Conservation (phyloP, 2,797 vertebrate species). For the Tadarida brasiliensis region DNA sequence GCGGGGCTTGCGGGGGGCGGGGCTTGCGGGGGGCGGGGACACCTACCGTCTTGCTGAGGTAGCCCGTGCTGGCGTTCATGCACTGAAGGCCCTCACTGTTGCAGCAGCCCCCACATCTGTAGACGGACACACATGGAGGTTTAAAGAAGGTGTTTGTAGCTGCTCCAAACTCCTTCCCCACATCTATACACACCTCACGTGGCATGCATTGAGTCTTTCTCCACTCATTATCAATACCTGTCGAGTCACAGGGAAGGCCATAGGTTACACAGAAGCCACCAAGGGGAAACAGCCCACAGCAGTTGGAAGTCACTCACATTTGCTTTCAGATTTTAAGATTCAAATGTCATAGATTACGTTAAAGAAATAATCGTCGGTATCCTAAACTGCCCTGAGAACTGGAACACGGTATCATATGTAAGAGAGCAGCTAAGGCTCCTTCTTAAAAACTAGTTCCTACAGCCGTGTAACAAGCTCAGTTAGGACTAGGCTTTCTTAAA, state of each 20-base stretch:
- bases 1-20: neutral
- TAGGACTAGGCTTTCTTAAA: neutral
- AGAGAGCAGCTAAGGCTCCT: neutral
- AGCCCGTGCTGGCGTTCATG: constrained; percentile 96
- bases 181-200: constrained; percentile 98
- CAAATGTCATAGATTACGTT: neutral
- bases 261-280: constrained; percentile 82
- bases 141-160: constrained; percentile 99
- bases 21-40: neutral
- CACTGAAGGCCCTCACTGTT: constrained; percentile 98
- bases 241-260: constrained; percentile 88
- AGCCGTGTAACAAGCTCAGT: neutral
- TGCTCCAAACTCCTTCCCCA: constrained; percentile 98
- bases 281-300: constrained; percentile 43
- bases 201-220: constrained; percentile 98
- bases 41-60: constrained; percentile 98
- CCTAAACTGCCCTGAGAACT: neutral
- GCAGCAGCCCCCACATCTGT: constrained; percentile 99
- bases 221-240: constrained; percentile 99
- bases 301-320: constrained; percentile 39
- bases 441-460: neutral
- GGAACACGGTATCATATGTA: neutral
- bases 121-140: constrained; percentile 98
- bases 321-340: neutral
- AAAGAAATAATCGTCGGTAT: neutral